These are phyloP conservation scores for Entomyzon cyanotis DNA, from an alignment of 2,113 vertebrate species.

Conservation along the genomic window DNA sequence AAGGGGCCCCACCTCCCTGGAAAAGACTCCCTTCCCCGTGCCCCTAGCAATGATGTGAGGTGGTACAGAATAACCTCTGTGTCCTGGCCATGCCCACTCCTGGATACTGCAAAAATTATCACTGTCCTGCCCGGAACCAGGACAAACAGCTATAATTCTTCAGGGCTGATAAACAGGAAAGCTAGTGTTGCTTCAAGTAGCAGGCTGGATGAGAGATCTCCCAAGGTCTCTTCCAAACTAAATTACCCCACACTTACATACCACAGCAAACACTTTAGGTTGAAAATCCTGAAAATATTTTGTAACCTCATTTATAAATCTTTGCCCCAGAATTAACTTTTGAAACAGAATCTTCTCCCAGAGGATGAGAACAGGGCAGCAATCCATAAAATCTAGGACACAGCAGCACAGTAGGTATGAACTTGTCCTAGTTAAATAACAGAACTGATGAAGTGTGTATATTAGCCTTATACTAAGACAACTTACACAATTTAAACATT, in stretches of 20 bases:
- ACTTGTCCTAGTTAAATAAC: conserved; percentile 24
- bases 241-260: neutral
- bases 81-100: neutral
- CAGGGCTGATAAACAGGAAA: neutral
- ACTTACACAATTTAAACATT: neutral
- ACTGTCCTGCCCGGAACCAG: neutral
- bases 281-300: neutral
- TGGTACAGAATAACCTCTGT: neutral
- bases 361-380: neutral
- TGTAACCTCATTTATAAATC: conserved; percentile 14
- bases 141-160: neutral
- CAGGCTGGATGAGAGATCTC: neutral
- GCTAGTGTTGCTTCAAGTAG: neutral
- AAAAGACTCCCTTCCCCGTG: neutral
- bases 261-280: neutral
- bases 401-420: neutral
- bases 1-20: neutral
- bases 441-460: neutral
- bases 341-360: conserved; percentile 15
- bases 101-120: neutral
- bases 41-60: neutral
- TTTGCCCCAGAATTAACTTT: conserved; percentile 24
- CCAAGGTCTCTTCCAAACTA: neutral
- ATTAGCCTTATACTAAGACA: neutral
- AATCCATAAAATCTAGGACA: conserved; percentile 30